Base-by-base conservation (phyloP, 2,888 invertebrate genomes). In the Drosophila antonietae region DNA sequence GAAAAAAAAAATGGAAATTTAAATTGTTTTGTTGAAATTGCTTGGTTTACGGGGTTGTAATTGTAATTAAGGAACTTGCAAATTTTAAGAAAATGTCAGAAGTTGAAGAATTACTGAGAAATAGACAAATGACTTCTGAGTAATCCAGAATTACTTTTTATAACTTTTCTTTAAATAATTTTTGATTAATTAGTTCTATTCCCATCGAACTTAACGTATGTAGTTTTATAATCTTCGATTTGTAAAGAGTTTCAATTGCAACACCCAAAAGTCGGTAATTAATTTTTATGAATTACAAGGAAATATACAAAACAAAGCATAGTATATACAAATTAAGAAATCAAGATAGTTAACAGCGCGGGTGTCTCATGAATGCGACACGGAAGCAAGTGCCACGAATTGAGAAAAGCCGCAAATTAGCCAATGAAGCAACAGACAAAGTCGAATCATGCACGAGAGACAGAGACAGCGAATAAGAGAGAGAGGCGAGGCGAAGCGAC, bases 331-430 rank as follows among this genome's bases (percentile, higher is more conserved):
- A 35, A 64, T 58, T 65, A 66, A 59, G 52, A 64, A 71, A 67
- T 58, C 59, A 72, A 72, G 51, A 47, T 12, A 33, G 46, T 31
- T 20, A 59, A 23, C 15, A 35, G 66, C 59, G 67, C 31, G 60
- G 68, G 66, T 31, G 68, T 47, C n/a, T 14, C 41, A 49, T 63
- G 52, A 68, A 51, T 64, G 64, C 58, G 56, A 85, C 73, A 65
- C 75, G 76, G 73, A 88, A 85, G 62, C 62, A 62, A 57, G 58
- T 47, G 46, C 43, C 31, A 57, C 56, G 53, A 69, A 65, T 59
- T 72, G 75, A 76, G 77, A 69, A 81, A 89, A 85, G 80, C 89
- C 89, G 73, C 88, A 89, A 85, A 87, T 89, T 89, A 85, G 85
- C 79, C 73, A 74, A 69, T 70, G 61, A 56, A 80, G 69, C 73